phyloP scores from a whole-genome alignment of 2,797 vertebrate species.

The Accipiter superciliosus region DNA sequence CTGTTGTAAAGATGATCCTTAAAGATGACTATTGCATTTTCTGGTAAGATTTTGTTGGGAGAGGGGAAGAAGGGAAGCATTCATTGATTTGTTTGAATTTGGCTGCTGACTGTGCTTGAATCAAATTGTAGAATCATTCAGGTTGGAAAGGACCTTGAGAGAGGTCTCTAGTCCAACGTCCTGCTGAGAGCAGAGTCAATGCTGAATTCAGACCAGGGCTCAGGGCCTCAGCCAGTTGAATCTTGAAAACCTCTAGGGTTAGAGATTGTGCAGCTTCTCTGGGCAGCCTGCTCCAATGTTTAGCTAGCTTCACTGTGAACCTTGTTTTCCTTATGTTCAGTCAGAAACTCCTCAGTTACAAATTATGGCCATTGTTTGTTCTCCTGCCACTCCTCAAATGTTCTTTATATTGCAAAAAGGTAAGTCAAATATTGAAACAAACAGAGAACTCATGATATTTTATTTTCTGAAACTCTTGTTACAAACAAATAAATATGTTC shows the following conservation, averaged over 20 bases:
- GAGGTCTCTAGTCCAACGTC: neutral
- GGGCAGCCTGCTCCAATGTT: neutral
- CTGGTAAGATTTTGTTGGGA: neutral
- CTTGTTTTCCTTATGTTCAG: neutral
- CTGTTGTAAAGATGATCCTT: neutral
- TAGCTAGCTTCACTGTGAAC: neutral
- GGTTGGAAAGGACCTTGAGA: neutral
- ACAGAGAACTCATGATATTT: neutral
- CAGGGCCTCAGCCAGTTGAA: neutral
- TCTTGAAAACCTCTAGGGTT: neutral
- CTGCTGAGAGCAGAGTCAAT: neutral
- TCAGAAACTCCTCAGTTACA: neutral
- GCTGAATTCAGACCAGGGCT: neutral
- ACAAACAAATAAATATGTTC: neutral
- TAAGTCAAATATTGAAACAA: neutral
- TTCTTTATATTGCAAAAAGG: neutral
- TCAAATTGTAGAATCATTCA: neutral
- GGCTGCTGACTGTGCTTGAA: neutral
- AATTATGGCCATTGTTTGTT: neutral
- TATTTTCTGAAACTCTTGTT: neutral
- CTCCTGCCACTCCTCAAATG: neutral
- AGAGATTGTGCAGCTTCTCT: neutral
- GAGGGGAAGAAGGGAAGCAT: neutral
- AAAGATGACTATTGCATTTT: neutral
- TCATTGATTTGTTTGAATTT: neutral